Evolutionary conservation across 2,888 invertebrate species (phyloP).

Genomic region (Harpagoxenus sublaevis): DNA sequence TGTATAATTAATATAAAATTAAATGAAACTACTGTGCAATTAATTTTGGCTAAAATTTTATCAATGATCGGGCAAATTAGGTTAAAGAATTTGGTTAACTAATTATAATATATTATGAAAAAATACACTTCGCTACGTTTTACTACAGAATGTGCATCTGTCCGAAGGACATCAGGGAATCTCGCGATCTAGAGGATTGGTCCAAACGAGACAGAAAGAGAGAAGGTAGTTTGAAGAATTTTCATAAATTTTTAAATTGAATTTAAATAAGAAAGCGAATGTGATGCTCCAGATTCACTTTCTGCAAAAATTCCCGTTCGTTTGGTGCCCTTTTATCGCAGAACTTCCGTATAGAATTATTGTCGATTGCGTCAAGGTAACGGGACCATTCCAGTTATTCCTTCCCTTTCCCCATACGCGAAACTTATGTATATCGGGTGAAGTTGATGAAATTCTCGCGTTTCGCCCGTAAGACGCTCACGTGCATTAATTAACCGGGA

Average conservation of each 20-base stretch:
- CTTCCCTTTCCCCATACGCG: background rate
- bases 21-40: background rate
- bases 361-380: background rate
- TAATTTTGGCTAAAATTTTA: background rate
- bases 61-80: background rate
- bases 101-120: background rate
- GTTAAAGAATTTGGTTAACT: constrained; percentile 3
- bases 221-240: background rate
- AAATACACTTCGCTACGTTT: background rate
- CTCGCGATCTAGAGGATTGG: background rate
- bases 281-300: background rate
- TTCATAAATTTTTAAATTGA: background rate
- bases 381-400: background rate
- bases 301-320: background rate
- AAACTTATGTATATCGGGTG: background rate
- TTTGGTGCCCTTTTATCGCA: background rate
- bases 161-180: background rate
- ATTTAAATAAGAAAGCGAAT: background rate
- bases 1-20: background rate
- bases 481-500: constrained; percentile 30
- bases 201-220: background rate
- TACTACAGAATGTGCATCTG: no score
- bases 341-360: background rate
- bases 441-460: background rate
- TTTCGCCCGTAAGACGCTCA: background rate